Evolutionary conservation across 1,140 invertebrate species (phyloP).

Genomic region (Lordiphosa stackelbergi): DNA sequence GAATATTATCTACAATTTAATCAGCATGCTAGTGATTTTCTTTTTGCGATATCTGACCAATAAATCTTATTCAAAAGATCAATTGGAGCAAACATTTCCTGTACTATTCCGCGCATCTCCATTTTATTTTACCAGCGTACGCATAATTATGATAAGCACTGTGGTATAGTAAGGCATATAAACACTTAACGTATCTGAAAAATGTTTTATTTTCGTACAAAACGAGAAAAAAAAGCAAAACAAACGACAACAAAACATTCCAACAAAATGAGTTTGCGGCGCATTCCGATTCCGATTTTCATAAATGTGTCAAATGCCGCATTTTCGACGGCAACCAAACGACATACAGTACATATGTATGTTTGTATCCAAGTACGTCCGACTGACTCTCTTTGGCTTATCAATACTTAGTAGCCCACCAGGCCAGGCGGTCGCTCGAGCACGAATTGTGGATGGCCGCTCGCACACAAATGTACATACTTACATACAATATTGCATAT

Average conservation of each 20-base stretch:
- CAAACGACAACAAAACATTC: conserved; percentile 61
- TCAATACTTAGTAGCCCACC: conserved; percentile 29
- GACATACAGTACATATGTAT: conserved; percentile 22
- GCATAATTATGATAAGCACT: conserved; percentile 15
- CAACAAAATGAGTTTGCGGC: conserved; percentile 72
- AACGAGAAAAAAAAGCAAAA: conserved; percentile 15
- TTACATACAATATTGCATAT: conserved; percentile 34
- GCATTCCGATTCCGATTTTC: conserved; percentile 72
- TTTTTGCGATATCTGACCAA: no score
- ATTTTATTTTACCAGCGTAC: neutral
- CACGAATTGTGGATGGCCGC: conserved; percentile 36
- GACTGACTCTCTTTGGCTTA: conserved; percentile 23
- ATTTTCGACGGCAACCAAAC: conserved; percentile 56
- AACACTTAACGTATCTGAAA: conserved; percentile 21
- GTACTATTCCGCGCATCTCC: conserved; percentile 8
- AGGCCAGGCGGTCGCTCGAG: conserved; percentile 31
- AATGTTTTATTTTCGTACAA: conserved; percentile 49
- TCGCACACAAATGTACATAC: conserved; percentile 1
- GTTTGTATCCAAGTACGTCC: conserved; percentile 2
- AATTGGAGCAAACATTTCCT: neutral
- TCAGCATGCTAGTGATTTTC: no score
- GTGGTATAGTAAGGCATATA: conserved; percentile 18
- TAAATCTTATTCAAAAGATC: no score
- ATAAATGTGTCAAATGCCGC: conserved; percentile 73
- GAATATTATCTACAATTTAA: no score